phyloP scores from a whole-genome alignment of 2,113 vertebrate species.

The Centropristis striata region DNA sequence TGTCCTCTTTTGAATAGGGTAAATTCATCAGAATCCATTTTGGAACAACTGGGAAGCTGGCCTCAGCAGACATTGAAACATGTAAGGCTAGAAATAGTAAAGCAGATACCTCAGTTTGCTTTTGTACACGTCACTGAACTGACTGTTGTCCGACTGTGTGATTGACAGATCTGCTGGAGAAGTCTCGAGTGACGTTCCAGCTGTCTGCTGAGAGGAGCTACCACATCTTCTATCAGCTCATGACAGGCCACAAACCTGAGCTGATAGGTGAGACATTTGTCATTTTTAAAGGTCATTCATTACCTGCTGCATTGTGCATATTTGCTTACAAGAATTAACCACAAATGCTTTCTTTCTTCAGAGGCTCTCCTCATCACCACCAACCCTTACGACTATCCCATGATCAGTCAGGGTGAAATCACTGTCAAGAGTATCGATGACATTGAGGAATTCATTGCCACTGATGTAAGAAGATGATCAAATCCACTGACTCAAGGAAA shows the following conservation, averaged over 20 bases:
- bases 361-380: conserved; percentile 79
- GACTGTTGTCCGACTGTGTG: background rate
- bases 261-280: conserved; percentile 55
- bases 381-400: conserved; percentile 78
- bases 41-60: conserved; percentile 64
- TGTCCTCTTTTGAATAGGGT: conserved; percentile 51
- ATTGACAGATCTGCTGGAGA: conserved; percentile 76
- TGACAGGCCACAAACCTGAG: conserved; percentile 82
- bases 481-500: background rate
- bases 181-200: conserved; percentile 75
- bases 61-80: conserved; percentile 80
- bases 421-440: conserved; percentile 81
- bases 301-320: background rate
- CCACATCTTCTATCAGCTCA: conserved; percentile 84
- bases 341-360: conserved; percentile 62
- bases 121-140: conserved; percentile 3
- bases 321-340: background rate
- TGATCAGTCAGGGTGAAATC: conserved; percentile 82
- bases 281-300: background rate
- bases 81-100: conserved; percentile 54
- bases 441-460: conserved; percentile 76
- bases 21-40: conserved; percentile 82
- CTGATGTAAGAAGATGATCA: conserved; percentile 63
- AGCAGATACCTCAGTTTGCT: background rate
- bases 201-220: conserved; percentile 84